phyloP scores from a whole-genome alignment of 2,888 invertebrate genomes.

The Euclidia mi region DNA sequence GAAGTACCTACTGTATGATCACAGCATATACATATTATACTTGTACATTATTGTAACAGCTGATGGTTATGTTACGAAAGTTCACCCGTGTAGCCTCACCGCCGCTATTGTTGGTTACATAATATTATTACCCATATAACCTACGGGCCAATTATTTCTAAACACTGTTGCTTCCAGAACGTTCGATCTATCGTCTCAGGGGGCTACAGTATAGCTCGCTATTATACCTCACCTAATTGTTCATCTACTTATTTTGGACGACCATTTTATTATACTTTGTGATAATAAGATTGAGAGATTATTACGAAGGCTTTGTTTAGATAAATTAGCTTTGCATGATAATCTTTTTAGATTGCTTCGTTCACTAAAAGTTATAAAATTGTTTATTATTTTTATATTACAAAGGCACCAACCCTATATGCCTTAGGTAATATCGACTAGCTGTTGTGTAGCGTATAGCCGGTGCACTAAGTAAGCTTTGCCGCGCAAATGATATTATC shows the following conservation, averaged over 20 bases:
- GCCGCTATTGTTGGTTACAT: neutral
- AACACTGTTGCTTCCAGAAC: slow-evolving; percentile 5
- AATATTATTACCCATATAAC: neutral
- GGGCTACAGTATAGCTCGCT: neutral
- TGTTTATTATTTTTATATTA: too few species aligned
- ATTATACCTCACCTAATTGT: slow-evolving; percentile 2
- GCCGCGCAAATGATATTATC: too few species aligned
- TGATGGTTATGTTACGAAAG: neutral
- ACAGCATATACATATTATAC: too few species aligned
- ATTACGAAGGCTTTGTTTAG: neutral
- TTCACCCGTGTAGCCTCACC: too few species aligned
- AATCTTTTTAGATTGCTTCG: too few species aligned
- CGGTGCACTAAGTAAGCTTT: too few species aligned
- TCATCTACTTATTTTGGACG: neutral
- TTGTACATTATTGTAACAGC: too few species aligned
- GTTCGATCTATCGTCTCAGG: neutral
- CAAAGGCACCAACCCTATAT: too few species aligned
- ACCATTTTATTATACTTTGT: neutral
- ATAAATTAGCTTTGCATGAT: neutral
- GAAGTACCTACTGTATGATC: too few species aligned
- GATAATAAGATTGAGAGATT: neutral
- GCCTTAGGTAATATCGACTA: too few species aligned
- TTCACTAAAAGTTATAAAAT: too few species aligned
- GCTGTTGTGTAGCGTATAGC: too few species aligned
- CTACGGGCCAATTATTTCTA: slow-evolving; percentile 14